phyloP scores from a whole-genome alignment of 2,113 vertebrate genomes.

The Phoxinus phoxinus region DNA sequence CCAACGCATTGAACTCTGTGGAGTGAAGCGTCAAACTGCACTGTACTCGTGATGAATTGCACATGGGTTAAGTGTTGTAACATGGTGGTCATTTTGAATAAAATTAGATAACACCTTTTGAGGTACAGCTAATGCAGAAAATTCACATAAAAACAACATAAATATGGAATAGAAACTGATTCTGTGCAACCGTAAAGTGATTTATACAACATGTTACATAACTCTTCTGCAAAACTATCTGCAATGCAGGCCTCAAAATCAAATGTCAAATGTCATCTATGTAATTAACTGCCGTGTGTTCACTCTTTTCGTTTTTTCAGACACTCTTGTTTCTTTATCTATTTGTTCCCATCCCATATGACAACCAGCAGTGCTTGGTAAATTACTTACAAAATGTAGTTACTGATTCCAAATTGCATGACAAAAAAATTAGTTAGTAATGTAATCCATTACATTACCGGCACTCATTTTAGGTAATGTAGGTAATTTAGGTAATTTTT shows the following conservation, averaged over 20 bases:
- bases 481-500: too few relatives aligned
- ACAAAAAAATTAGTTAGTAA: too few relatives aligned
- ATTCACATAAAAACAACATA: not conserved
- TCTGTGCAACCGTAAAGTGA: not conserved
- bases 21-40: not conserved
- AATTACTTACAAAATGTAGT: too few relatives aligned
- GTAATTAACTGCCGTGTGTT: not conserved
- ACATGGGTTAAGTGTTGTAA: not conserved
- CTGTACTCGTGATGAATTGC: not conserved
- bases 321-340: not conserved
- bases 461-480: too few relatives aligned
- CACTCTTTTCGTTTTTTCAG: not conserved
- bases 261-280: not conserved
- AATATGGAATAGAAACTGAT: not conserved
- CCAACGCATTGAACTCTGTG: not conserved
- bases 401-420: too few relatives aligned
- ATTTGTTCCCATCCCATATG: not conserved
- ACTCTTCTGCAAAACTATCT: not conserved
- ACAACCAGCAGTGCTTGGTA: not conserved
- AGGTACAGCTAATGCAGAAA: not conserved
- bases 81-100: not conserved
- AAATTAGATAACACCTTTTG: not conserved
- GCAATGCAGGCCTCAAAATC: not conserved
- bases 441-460: too few relatives aligned
- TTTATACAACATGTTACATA: not conserved